Evolutionary conservation across 2,888 invertebrate genomes (phyloP).

Genomic region (Drosophila trichaetosa): DNA sequence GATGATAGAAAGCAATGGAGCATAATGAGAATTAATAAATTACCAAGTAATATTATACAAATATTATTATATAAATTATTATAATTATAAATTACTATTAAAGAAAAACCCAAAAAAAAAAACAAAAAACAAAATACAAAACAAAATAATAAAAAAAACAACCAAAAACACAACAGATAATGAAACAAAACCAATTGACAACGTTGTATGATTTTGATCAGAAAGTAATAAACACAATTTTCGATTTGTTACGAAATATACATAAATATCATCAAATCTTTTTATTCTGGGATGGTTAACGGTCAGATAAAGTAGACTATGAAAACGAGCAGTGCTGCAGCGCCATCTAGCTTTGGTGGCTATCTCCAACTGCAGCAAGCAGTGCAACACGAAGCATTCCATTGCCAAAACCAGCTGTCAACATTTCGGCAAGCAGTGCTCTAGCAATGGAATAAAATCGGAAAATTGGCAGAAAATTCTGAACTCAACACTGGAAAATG

Average conservation of each 20-base stretch:
- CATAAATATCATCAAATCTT: slow-evolving; percentile 55
- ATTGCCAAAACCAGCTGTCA: neutral
- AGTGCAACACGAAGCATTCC: neutral
- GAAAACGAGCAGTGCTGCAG: neutral
- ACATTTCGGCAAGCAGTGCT: neutral
- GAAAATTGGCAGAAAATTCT: neutral
- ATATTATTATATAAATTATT: slow-evolving; percentile 80
- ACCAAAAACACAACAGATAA: slow-evolving; percentile 58
- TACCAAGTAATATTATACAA: slow-evolving; percentile 81
- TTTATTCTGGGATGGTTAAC: slow-evolving; percentile 6
- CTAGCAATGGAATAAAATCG: neutral
- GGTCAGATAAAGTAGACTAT: neutral
- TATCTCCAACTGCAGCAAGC: neutral
- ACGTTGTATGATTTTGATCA: slow-evolving; percentile 85
- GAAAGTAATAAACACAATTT: slow-evolving; percentile 81
- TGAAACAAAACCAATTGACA: slow-evolving; percentile 82
- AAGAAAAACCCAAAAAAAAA: slow-evolving; percentile 60
- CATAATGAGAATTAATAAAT: slow-evolving; percentile 74
- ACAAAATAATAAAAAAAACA: slow-evolving; percentile 43
- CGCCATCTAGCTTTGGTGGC: slow-evolving; percentile 22
- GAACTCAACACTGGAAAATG: neutral
- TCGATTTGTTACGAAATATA: slow-evolving; percentile 80
- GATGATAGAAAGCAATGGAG: slow-evolving; percentile 27
- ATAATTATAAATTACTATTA: slow-evolving; percentile 78
- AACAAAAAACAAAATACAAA: slow-evolving; percentile 27